Base-by-base conservation (phyloP, 2,888 invertebrate genomes). In the Pinctada fucata region DNA sequence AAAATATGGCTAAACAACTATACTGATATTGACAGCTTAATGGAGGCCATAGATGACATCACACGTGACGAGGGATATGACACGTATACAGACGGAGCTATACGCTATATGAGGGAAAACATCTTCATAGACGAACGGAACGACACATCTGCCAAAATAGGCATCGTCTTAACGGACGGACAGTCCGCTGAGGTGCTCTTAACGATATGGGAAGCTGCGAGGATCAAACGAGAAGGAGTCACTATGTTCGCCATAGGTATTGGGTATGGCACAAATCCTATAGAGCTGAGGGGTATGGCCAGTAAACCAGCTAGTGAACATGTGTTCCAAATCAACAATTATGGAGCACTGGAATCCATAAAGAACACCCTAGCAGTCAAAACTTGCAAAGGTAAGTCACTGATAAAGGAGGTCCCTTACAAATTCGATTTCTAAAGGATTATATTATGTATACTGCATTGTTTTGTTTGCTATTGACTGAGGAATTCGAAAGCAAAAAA, bases 141-240 rank as follows among this genome's bases (percentile, higher is more conserved):
- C 69, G 58, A 74, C 31, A 68, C 72, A n/a, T 89, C 89, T 48
- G 84, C 88, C 6, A 85, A 86, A 80, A 83, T 86, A 67, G 88
- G 83, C 3, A 87, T 90, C 49, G 82, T 90, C 4, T 75, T 90
- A 65, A 89, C 90, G 0, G 90, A 90, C 78, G 90, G 90, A 5
- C 85, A 86, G 75, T 89, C 89, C 3, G 81, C 84, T 10, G 82
- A 87, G 74, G 76, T 86, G 4, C 74, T 86, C 4, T 79, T 76
- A 65, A 89, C 89, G 2, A 49, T 86, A 31, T 86, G 83, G 72
- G 87, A 88, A 76, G 84, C 90, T 4, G 82, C 82, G 45, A 78
- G 83, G 47, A 88, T 88, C n/a, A 89, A 89, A 75, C 63, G 80
- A 58, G 72, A 82, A 13, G 79, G 84, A 16, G 87, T 89, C 72